phyloP scores from a whole-genome alignment of 2,113 vertebrate genomes.

The Rallus limicola region DNA sequence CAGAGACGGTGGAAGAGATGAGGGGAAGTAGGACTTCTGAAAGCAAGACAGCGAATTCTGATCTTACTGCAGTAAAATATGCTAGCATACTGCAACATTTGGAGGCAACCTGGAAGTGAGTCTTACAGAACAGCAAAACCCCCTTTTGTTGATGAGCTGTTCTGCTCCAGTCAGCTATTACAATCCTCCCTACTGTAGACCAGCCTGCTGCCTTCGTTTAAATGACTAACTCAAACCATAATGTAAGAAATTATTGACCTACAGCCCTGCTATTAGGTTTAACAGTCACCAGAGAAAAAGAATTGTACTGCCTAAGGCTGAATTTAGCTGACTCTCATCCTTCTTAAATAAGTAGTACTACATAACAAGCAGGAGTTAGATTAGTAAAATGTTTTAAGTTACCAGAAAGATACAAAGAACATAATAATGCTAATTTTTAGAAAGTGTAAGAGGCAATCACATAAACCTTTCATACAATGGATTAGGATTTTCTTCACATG shows the following conservation, averaged over 20 bases:
- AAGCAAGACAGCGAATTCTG: background rate
- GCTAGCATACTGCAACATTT: background rate
- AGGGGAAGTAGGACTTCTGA: background rate
- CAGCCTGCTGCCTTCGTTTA: background rate
- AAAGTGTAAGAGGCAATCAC: background rate
- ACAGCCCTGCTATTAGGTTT: background rate
- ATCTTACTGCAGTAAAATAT: background rate
- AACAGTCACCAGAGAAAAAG: background rate
- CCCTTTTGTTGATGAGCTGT: background rate
- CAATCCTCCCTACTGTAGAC: background rate
- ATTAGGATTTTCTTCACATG: background rate
- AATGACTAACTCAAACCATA: background rate
- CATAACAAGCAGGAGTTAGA: background rate
- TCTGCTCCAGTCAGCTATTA: background rate
- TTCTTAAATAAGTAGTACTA: background rate
- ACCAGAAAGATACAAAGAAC: background rate
- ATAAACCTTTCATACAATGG: background rate
- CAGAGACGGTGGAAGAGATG: background rate
- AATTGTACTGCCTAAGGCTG: background rate
- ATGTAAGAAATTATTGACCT: background rate
- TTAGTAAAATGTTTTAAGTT: background rate
- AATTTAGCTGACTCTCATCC: background rate
- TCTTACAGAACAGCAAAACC: background rate
- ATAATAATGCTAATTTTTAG: background rate
- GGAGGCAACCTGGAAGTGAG: background rate